Conservation (phyloP, 2,888 invertebrate genomes). For the Microctonus aethiopoides region DNA sequence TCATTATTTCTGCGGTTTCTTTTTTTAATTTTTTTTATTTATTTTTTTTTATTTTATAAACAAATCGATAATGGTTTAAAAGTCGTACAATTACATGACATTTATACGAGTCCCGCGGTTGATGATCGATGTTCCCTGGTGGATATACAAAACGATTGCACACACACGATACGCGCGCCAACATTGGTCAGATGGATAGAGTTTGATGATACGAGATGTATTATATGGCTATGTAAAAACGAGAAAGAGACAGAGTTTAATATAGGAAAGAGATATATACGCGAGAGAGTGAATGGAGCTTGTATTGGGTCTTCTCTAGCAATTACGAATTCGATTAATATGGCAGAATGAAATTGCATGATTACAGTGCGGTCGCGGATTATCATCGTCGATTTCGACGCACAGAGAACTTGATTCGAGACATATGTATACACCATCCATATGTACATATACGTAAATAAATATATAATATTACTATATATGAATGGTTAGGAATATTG, state of each 20-base stretch:
- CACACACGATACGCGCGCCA: not conserved
- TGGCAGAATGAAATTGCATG: constrained; percentile 28
- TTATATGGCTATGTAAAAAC: constrained; percentile 34
- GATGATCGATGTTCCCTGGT: not conserved
- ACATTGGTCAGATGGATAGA: not conserved
- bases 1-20: no score
- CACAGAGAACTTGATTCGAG: not conserved
- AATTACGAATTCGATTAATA: constrained; percentile 28
- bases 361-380: constrained; percentile 28
- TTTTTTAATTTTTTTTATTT: not conserved
- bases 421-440: no score
- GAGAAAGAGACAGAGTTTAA: not conserved
- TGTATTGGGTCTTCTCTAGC: constrained; percentile 1
- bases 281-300: constrained; percentile 4
- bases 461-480: not conserved
- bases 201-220: not conserved
- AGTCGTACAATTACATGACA: not conserved
- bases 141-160: constrained; percentile 12
- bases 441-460: no score
- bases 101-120: constrained; percentile 7
- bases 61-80: not conserved
- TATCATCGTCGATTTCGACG: constrained; percentile 32
- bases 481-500: constrained; percentile 22
- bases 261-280: not conserved
- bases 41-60: no score